Base-by-base conservation (phyloP, 1,140 invertebrate genomes). In the Achroia grisella region DNA sequence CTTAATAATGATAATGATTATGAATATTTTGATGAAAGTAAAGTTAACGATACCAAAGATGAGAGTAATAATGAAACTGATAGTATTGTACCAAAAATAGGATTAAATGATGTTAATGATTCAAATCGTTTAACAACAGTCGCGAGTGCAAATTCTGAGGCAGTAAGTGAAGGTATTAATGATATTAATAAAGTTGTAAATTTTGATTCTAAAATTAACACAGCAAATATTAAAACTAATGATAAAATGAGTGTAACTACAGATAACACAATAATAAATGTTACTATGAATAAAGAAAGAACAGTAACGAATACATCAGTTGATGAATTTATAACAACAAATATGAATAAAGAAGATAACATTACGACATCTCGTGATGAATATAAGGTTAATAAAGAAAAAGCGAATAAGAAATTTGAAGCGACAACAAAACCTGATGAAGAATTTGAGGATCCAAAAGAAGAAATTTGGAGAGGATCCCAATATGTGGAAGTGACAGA, bases 1-100 rank as follows among this genome's bases (percentile, higher is more conserved):
- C 1, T 17, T 5, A n/a, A 32, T 1, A 10, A 10, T 4, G 29
- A 46, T 1, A 23, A 15, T 2, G 44, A 62, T 10, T 55, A 59
- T 31, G 62, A 69, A 10, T 44, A 63, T 40, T 48, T 52, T 13
- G 49, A 59, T 34, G 50, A 23, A 2, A 23, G 2, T 23, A 23
- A 3, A 2, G 17, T 23, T 3, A 23, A 23, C 6, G 39, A 35
- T 5, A 12, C 40, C 0, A 33, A 23, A 33, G 10, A 23, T 5
- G 31, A 35, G n/a, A 37, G 17, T 3, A 23, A 23, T 23, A 23
- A 6, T n/a, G n/a, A n/a, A n/a, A n/a, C n/a, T n/a, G n/a, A n/a
- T n/a, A n/a, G n/a, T n/a, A n/a, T n/a, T n/a, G n/a, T n/a, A n/a
- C n/a, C n/a, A n/a, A n/a, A n/a, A n/a, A n/a, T n/a, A n/a, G n/a